These are phyloP conservation scores for Biston stratarius DNA, from an alignment of 2,888 invertebrate species.

Conservation along the genomic window DNA sequence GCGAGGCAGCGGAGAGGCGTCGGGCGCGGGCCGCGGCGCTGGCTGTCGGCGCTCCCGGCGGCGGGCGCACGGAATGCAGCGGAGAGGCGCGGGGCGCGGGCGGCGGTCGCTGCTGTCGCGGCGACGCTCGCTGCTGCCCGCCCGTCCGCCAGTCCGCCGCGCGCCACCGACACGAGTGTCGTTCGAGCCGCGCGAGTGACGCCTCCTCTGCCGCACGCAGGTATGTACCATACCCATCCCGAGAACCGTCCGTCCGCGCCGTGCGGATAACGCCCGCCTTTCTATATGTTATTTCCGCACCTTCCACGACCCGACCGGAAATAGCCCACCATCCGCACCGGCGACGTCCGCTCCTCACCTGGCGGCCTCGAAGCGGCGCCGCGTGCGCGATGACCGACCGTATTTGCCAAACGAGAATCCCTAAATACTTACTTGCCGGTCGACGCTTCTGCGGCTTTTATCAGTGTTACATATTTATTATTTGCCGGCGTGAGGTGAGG, in stretches of 20 bases:
- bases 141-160: conserved; percentile 79
- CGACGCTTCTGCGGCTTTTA: conserved; percentile 82
- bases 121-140: conserved; percentile 70
- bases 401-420: conserved; percentile 76
- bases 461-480: conserved; percentile 86
- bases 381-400: conserved; percentile 66
- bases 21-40: conserved; percentile 63
- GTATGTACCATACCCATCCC: conserved; percentile 68
- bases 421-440: conserved; percentile 81
- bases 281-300: conserved; percentile 52
- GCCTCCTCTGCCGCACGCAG: conserved; percentile 69
- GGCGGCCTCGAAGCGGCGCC: conserved; percentile 55
- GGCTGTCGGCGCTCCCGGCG: conserved; percentile 70
- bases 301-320: conserved; percentile 57
- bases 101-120: conserved; percentile 76
- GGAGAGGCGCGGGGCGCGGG: conserved; percentile 76
- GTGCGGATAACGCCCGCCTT: conserved; percentile 31
- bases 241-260: conserved; percentile 42
- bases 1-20: conserved; percentile 70
- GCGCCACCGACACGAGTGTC: conserved; percentile 81
- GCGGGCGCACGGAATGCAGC: conserved; percentile 67
- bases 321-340: conserved; percentile 62
- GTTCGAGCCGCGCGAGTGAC: conserved; percentile 67
- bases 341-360: conserved; percentile 55
- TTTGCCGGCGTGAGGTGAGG: conserved; percentile 82